These are phyloP conservation scores for Steatornis caripensis DNA, from an alignment of 2,113 vertebrate genomes.

Conservation along the genomic window DNA sequence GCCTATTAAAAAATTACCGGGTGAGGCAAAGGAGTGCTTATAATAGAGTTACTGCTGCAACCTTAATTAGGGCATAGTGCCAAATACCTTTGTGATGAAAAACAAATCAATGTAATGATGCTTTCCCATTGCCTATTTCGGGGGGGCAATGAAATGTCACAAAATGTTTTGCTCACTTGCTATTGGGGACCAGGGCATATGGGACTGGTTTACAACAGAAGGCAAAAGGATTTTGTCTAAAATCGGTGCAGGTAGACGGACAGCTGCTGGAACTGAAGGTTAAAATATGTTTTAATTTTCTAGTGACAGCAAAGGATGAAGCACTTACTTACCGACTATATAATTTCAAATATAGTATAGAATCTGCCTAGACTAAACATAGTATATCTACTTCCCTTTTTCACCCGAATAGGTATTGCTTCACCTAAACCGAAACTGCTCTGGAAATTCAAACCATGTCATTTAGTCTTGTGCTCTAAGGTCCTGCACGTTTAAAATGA, in stretches of 20 bases:
- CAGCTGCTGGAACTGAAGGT: not conserved
- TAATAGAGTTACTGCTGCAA: not conserved
- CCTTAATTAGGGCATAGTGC: not conserved
- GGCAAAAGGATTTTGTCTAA: not conserved
- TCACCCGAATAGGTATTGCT: not conserved
- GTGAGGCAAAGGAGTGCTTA: not conserved
- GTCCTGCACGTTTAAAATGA: not conserved
- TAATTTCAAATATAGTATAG: not conserved
- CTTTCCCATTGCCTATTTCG: not conserved
- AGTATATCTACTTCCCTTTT: not conserved
- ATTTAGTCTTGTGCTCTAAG: not conserved
- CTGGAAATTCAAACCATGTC: not conserved
- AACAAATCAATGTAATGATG: not conserved
- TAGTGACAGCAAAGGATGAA: not conserved
- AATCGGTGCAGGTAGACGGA: not conserved
- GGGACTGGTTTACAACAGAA: not conserved
- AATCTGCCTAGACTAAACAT: not conserved
- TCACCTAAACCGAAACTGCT: not conserved
- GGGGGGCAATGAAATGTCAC: not conserved
- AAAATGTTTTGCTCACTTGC: not conserved
- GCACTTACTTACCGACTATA: not conserved
- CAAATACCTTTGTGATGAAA: conserved; percentile 13
- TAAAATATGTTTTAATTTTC: not conserved
- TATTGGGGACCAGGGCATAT: not conserved
- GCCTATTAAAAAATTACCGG: not conserved